Percentiles rank a stretch among this genome's conserved stretches.
Evolutionary conservation across 2,113 vertebrate genomes (phyloP).

Genomic region (Corythoichthys haematopterus): DNA sequence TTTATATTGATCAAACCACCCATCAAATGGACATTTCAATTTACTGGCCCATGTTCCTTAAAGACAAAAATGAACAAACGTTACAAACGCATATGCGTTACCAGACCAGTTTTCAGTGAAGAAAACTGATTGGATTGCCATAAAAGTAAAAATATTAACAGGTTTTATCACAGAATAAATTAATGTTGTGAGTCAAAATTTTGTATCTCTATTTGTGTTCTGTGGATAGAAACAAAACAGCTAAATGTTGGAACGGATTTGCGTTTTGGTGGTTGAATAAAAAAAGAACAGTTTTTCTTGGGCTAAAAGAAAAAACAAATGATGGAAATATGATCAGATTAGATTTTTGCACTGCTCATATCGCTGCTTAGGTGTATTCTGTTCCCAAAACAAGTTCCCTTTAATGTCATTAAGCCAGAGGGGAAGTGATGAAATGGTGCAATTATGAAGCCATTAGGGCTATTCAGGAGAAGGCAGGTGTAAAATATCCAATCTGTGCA

Average conservation of each 20-base stretch:
- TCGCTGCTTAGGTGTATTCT: conserved; percentile 40
- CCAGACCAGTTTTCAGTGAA: too few species aligned
- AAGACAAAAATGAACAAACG: too few species aligned
- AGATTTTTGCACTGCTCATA: conserved; percentile 31
- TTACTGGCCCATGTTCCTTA: too few species aligned
- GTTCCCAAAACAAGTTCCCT: conserved; percentile 46
- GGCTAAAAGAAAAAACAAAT: neutral
- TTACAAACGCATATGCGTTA: too few species aligned
- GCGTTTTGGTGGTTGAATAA: neutral
- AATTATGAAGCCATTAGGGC: conserved; percentile 68
- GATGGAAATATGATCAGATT: conserved; percentile 37
- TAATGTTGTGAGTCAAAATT: too few species aligned
- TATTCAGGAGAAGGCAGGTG: conserved; percentile 71
- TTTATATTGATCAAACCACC: too few species aligned
- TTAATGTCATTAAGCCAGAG: conserved; percentile 52
- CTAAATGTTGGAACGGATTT: neutral
- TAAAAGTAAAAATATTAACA: too few species aligned
- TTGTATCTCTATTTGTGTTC: too few species aligned
- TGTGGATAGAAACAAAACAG: too few species aligned
- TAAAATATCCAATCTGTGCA: conserved; percentile 73
- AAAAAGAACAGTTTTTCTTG: neutral
- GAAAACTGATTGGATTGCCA: too few species aligned
- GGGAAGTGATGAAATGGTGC: conserved; percentile 69
- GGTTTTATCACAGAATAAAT: too few species aligned
- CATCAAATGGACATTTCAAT: too few species aligned